Evolutionary conservation across 2,888 invertebrate species (phyloP).

Genomic region (Thyatira batis): DNA sequence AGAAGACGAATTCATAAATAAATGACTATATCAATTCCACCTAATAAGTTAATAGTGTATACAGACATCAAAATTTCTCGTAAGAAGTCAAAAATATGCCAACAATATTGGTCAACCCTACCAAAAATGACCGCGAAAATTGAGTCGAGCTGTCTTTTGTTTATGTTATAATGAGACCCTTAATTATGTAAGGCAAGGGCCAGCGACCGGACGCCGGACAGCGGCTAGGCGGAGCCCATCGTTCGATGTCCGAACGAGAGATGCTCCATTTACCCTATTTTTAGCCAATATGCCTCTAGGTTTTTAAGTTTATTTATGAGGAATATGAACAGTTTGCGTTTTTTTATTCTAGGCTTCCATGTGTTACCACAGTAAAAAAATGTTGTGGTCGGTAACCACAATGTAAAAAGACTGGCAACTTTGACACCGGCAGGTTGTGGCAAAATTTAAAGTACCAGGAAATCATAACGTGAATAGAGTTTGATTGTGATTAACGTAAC

Average conservation of each 20-base stretch:
- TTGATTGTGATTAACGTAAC: too few relatives aligned
- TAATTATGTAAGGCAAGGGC: conserved; percentile 38
- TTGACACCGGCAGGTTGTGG: too few relatives aligned
- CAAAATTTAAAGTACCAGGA: too few relatives aligned
- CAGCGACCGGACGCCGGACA: conserved; percentile 1
- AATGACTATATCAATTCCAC: too few relatives aligned
- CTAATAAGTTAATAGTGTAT: too few relatives aligned
- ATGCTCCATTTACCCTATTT: background rate
- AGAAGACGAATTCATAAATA: too few relatives aligned
- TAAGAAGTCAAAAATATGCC: too few relatives aligned
- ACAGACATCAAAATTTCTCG: background rate
- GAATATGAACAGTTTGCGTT: background rate
- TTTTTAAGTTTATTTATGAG: background rate
- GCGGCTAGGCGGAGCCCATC: conserved; percentile 14
- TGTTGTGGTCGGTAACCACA: too few relatives aligned
- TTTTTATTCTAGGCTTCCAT: too few relatives aligned
- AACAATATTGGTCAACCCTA: conserved; percentile 18
- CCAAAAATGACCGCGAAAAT: conserved; percentile 40
- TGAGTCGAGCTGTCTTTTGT: conserved; percentile 48
- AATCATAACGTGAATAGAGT: too few relatives aligned
- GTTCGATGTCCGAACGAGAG: conserved; percentile 18
- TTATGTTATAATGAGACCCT: conserved; percentile 44
- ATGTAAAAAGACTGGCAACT: too few relatives aligned
- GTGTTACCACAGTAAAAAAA: too few relatives aligned
- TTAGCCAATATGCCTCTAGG: background rate